Evolutionary conservation across 1,140 invertebrate species (phyloP), one percentile per base, ranked within the genome.

Genomic region (Drosophila pseudoobscura): DNA sequence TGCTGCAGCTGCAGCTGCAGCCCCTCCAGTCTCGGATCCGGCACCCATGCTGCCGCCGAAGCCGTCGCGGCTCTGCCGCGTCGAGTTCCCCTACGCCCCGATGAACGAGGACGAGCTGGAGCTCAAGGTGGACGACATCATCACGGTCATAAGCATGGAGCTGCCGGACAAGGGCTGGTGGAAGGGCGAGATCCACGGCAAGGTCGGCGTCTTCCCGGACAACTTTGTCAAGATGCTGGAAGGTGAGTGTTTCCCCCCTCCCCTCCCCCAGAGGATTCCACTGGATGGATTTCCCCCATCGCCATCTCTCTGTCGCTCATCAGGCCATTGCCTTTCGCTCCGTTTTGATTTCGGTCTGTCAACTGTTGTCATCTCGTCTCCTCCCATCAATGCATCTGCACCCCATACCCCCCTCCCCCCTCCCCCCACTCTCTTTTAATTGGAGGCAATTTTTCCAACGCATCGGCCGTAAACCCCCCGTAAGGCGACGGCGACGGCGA

Each of bases 151-250:
- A 39, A 95, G 94, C 31, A 97, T 95, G 93, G 95, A 98, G 79
- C 95, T 96, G 41, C 96, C 97, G 47, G 98, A 99, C 92, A 95
- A 96, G 71, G 97, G 97, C 44, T 99, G 98, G 98, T 99, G 98
- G 98, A 95, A 96, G 92, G 98, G 98, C 51, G 98, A 99, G 92
- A 80, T 98, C 0, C 94, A 95, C 72, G 98, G 98, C 29, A 94
- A 95, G 90, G 92, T 97, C 54, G 98, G 98, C 0, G 94, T 99
- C 2, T 99, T 99, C 91, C 98, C 98, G 3, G 98, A 99, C 90
- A 99, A 99, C 93, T 99, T 99, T 93, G 97, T 98, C 6, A 94
- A 96, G 89, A 68, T 96, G 4, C 91, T 94, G 66, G 78, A 92
- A 31, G 92, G 93, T 93, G 66, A 92, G 92, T 91, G 35, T 46